A percentile compares a stretch with the other conserved stretches of the same genome.
Evolutionary conservation across 1,140 invertebrate genomes (phyloP).

Genomic region (Anthonomus grandis): DNA sequence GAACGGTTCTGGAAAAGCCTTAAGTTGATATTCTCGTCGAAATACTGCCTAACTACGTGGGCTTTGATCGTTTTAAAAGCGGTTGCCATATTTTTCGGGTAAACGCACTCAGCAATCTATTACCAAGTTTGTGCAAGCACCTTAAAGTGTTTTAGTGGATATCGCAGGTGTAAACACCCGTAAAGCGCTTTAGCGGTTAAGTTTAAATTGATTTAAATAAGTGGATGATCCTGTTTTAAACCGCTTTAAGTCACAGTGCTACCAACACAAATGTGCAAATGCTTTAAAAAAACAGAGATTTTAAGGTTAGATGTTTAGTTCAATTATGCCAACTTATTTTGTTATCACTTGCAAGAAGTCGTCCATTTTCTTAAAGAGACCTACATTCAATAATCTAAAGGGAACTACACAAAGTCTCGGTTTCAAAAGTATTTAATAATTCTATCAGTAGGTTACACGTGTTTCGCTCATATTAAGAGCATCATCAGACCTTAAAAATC

Average conservation of each 20-base stretch:
- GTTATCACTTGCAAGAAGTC: too few species aligned
- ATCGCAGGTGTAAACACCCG: neutral
- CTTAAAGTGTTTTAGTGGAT: neutral
- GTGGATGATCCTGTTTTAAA: neutral
- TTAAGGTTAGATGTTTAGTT: too few species aligned
- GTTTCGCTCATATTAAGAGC: too few species aligned
- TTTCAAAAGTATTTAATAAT: too few species aligned
- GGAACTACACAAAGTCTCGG: too few species aligned
- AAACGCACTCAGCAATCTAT: neutral
- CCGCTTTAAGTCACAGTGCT: neutral
- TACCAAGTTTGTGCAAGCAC: neutral
- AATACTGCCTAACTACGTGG: neutral
- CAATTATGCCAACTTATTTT: too few species aligned
- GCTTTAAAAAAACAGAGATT: too few species aligned
- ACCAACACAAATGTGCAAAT: too few species aligned
- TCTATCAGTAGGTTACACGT: too few species aligned
- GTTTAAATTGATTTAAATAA: slow-evolving; percentile 15
- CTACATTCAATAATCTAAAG: too few species aligned
- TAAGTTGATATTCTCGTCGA: slow-evolving; percentile 10
- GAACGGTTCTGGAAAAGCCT: slow-evolving; percentile 2
- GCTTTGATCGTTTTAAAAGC: slow-evolving; percentile 9
- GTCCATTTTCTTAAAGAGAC: too few species aligned
- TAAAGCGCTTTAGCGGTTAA: neutral
- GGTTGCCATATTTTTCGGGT: slow-evolving; percentile 15
- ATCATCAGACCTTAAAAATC: too few species aligned